Evolutionary conservation across 1,140 invertebrate species (phyloP).

Genomic region (Notospermus geniculatus): DNA sequence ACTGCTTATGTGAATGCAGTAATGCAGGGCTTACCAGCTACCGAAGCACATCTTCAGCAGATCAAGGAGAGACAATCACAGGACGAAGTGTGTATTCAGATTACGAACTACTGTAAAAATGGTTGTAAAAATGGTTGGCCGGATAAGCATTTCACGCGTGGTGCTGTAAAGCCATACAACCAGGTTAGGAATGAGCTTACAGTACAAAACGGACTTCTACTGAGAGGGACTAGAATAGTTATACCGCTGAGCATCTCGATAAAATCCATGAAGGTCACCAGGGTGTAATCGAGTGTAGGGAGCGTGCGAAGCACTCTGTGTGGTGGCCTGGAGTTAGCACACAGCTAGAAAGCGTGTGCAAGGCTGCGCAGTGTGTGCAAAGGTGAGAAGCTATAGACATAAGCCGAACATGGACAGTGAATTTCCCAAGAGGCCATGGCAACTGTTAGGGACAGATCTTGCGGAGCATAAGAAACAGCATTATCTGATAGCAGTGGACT

Average conservation of each 20-base stretch:
- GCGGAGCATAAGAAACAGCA: conserved; percentile 13
- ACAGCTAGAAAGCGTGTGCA: not conserved
- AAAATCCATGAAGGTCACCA: conserved; percentile 41
- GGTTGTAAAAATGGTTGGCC: not conserved
- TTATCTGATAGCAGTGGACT: conserved; percentile 26
- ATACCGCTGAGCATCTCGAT: conserved; percentile 35
- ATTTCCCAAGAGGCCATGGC: conserved; percentile 18
- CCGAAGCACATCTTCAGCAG: not conserved
- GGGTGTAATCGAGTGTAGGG: conserved; percentile 31
- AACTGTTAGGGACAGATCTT: conserved; percentile 16
- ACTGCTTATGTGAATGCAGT: not conserved
- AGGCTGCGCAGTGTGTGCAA: not conserved
- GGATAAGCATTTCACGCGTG: not conserved
- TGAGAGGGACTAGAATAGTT: conserved; percentile 31
- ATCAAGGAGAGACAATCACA: conserved; percentile 6
- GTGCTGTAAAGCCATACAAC: not conserved
- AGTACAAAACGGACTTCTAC: conserved; percentile 15
- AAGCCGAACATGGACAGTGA: not conserved
- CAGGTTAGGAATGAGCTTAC: not conserved
- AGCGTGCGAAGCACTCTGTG: conserved; percentile 11
- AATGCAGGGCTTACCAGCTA: not conserved
- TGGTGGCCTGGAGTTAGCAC: not conserved
- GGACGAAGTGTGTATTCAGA: not conserved
- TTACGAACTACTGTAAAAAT: not conserved
- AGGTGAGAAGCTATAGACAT: not conserved